These are phyloP conservation scores for Taenaris catops DNA, from an alignment of 2,888 invertebrate species.

Conservation along the genomic window DNA sequence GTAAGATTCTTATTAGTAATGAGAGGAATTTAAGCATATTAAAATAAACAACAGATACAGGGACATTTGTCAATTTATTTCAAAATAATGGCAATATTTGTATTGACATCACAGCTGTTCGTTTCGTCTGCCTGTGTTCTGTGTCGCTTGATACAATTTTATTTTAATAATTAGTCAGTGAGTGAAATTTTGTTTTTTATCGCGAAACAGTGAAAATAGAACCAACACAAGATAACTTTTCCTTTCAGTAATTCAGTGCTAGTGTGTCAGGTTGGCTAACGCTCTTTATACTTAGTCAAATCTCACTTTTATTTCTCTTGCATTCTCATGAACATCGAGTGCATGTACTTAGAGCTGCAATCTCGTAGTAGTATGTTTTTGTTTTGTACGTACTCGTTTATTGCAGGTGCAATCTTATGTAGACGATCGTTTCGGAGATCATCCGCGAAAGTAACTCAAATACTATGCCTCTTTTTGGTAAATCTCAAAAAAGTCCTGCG, in stretches of 20 bases:
- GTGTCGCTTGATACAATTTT: constrained; percentile 43
- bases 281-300: constrained; percentile 50
- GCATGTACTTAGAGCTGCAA: constrained; percentile 41
- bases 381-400: constrained; percentile 31
- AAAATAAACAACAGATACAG: too few species aligned
- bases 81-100: constrained; percentile 42
- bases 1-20: too few species aligned
- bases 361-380: constrained; percentile 34
- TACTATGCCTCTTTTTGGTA: constrained; percentile 97
- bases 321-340: constrained; percentile 56
- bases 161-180: constrained; percentile 68
- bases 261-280: constrained; percentile 43
- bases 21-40: too few species aligned
- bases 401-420: constrained; percentile 73
- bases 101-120: constrained; percentile 79
- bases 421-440: constrained; percentile 57
- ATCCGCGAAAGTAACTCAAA: constrained; percentile 53
- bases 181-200: constrained; percentile 51
- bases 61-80: constrained; percentile 6
- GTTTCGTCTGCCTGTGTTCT: constrained; percentile 61
- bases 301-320: constrained; percentile 52
- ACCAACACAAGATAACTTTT: constrained; percentile 30
- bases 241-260: constrained; percentile 35
- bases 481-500: constrained; percentile 98
- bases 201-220: constrained; percentile 34